Base-by-base conservation (phyloP, 2,113 vertebrate species). In the Leptosomus discolor region DNA sequence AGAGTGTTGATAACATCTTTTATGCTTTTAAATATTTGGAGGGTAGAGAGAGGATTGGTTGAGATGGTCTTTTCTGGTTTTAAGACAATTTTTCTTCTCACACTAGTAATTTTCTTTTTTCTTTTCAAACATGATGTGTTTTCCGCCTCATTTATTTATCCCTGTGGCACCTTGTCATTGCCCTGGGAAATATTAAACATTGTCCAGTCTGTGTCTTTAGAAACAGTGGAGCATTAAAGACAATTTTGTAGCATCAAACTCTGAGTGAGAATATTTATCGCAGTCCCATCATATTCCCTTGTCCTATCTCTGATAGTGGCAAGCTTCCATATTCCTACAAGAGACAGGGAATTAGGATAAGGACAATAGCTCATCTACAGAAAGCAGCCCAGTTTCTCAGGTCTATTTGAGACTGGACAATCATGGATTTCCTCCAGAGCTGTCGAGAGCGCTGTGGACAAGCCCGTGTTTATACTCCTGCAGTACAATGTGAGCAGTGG, bases 401-500 rank as follows among this genome's bases (percentile, higher is more conserved):
- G 64, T 56, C 79, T 64, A 2, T 86, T 82, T 60, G 74, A 76
- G 77, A 76, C 53, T 58, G 56, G 36, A 27, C 6, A 10, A 58
- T 82, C 74, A 36, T 83, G 85, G 92, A 96, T 96, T 96, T 94
- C 78, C 78, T 95, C 61, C 77, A 84, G 97, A 81, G 91, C 86
- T 94, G 91, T 73, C 8, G 6, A 85, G 43, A 94, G 73, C 11
- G 1, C 64, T 56, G 86, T 83, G 70, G 89, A 95, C 92, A 96
- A 95, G 92, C 69, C 77, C 27, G n/a, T 93, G 94, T 95, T 97
- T 97, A 93, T 97, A 46, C 73, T 94, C 65, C 56, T 54, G 92
- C 92, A 96, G 97, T 95, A 95, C 96, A 97, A 94, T 95, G 94
- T 96, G 96, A 95, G 92, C 95, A 96, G 92, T 95, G 97, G 94